A percentile compares a stretch with the other conserved stretches of the same genome.
Evolutionary conservation across 2,113 vertebrate species (phyloP).

Genomic region (Macroglossus sobrinus): DNA sequence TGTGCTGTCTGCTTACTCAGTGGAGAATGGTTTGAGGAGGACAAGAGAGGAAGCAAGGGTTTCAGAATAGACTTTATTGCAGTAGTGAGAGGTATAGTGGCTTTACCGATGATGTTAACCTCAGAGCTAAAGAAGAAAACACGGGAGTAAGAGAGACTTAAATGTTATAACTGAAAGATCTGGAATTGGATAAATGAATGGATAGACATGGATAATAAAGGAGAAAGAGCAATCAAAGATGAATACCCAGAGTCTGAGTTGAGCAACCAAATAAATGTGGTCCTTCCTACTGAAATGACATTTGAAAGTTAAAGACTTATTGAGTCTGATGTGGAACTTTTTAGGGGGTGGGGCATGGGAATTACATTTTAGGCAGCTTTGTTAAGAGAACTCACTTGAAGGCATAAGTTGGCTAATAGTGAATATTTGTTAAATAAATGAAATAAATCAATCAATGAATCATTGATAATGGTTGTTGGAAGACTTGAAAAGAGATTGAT

Average conservation of each 20-base stretch:
- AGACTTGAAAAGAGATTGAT: neutral
- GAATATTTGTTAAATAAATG: neutral
- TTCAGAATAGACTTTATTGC: neutral
- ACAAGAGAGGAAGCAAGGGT: neutral
- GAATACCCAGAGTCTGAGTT: neutral
- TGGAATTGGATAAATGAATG: neutral
- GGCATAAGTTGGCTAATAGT: neutral
- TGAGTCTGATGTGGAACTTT: neutral
- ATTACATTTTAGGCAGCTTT: neutral
- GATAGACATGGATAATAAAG: neutral
- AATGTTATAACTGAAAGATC: neutral
- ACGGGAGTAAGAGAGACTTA: neutral
- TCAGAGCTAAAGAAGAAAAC: neutral
- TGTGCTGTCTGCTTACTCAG: neutral
- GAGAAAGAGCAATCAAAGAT: neutral
- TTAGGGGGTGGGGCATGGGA: neutral
- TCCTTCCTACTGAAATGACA: neutral
- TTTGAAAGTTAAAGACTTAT: neutral
- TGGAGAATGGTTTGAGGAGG: neutral
- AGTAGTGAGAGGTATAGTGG: neutral
- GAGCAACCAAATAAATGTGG: neutral
- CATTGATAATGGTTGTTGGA: neutral
- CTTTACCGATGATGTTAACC: neutral
- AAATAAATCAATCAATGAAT: neutral
- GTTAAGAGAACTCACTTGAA: neutral